These are phyloP conservation scores for Drosophila kanapiae DNA, from an alignment of 1,140 invertebrate genomes.

Conservation along the genomic window DNA sequence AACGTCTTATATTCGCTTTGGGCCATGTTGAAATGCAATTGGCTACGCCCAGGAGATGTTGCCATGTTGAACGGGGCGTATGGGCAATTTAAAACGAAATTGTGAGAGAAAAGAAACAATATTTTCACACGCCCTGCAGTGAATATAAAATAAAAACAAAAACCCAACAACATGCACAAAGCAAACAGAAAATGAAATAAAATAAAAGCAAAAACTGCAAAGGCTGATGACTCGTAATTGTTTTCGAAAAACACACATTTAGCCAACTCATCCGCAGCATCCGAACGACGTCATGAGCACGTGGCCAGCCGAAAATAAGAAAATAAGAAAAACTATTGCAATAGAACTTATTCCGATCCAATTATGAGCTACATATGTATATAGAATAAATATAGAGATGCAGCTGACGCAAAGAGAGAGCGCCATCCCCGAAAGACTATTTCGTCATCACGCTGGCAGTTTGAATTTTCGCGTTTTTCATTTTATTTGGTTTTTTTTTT, in stretches of 20 bases:
- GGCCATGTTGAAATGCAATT: slow-evolving; percentile 70
- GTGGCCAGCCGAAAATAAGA: slow-evolving; percentile 39
- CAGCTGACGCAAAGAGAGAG: slow-evolving; percentile 61
- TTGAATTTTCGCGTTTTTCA: slow-evolving; percentile 3
- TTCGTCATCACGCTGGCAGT: slow-evolving; percentile 17
- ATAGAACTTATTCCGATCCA: slow-evolving; percentile 28
- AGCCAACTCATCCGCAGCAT: slow-evolving; percentile 46
- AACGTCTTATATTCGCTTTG: slow-evolving; percentile 29
- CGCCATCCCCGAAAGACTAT: slow-evolving; percentile 26
- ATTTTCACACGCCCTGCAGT: slow-evolving; percentile 63
- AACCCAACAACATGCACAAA: slow-evolving; percentile 9
- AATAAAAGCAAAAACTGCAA: slow-evolving; percentile 5
- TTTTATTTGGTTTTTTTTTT: slow-evolving; percentile 10
- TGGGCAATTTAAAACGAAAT: slow-evolving; percentile 42
- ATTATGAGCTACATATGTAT: slow-evolving; percentile 31
- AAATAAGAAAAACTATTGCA: slow-evolving; percentile 8
- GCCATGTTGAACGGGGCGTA: slow-evolving; percentile 54
- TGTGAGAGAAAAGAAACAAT: slow-evolving; percentile 43
- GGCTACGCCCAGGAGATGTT: slow-evolving; percentile 55
- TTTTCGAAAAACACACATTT: slow-evolving; percentile 48
- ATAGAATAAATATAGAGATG: slow-evolving; percentile 15
- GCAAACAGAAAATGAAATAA: neutral
- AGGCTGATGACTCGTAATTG: slow-evolving; percentile 71
- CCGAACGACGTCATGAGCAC: slow-evolving; percentile 68
- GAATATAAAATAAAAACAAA: slow-evolving; percentile 22